Evolutionary conservation across 2,888 invertebrate genomes (phyloP).

Genomic region (Tipula lateralis): DNA sequence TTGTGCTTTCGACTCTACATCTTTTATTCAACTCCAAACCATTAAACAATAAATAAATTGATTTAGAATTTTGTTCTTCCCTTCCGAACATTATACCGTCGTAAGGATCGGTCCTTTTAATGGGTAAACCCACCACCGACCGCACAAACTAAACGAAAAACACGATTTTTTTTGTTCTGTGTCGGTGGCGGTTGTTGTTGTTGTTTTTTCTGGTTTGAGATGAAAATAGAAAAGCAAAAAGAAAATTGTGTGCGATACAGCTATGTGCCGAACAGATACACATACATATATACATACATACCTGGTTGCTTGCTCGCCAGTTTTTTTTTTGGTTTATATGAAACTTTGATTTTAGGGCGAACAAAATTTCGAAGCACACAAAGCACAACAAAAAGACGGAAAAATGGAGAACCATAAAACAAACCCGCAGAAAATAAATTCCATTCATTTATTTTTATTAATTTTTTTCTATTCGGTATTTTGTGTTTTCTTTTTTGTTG

Average conservation of each 20-base stretch:
- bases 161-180: neutral
- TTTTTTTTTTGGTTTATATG: neutral
- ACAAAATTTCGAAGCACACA: neutral
- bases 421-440: slow-evolving; percentile 24
- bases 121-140: neutral
- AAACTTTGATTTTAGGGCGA: neutral
- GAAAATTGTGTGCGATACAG: neutral
- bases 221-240: neutral
- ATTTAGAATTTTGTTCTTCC: neutral
- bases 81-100: neutral
- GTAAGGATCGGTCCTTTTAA: neutral
- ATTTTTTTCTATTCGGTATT: neutral
- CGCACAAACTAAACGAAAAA: neutral
- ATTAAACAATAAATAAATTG: slow-evolving; percentile 4
- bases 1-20: neutral
- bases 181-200: neutral
- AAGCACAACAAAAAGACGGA: neutral
- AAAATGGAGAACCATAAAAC: neutral
- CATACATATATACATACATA: neutral
- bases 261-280: neutral
- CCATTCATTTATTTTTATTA: slow-evolving; percentile 4
- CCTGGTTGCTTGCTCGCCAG: too few species aligned
- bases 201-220: neutral
- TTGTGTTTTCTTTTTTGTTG: neutral
- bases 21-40: neutral